Conservation (phyloP, 2,888 invertebrate species). For the Meghimatium bilineatum region DNA sequence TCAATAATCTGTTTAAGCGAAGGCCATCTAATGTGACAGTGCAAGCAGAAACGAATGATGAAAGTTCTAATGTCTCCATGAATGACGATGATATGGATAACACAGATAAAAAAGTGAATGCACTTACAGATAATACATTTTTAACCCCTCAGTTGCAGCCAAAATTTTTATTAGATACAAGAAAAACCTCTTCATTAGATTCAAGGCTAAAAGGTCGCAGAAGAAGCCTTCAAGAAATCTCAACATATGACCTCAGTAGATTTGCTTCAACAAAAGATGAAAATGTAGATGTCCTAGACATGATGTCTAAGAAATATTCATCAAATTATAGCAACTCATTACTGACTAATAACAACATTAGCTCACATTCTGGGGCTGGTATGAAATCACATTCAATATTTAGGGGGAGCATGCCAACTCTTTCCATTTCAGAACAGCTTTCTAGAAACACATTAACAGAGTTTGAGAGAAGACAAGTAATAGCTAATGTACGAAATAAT, state of each 20-base stretch:
- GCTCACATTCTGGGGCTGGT: background rate
- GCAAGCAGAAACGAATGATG: background rate
- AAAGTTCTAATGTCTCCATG: background rate
- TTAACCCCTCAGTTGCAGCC: background rate
- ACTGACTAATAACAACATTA: background rate
- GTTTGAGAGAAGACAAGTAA: background rate
- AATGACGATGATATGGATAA: background rate
- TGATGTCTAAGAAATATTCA: constrained; percentile 8
- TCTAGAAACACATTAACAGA: background rate
- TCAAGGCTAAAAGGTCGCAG: background rate
- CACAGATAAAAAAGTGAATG: background rate
- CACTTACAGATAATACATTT: background rate
- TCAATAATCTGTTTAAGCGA: background rate
- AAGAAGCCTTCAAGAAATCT: constrained; percentile 5
- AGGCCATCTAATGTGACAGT: background rate
- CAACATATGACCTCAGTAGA: background rate
- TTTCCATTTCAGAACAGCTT: background rate
- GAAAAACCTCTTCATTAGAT: background rate
- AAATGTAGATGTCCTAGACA: constrained; percentile 5
- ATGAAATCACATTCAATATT: too few relatives aligned
- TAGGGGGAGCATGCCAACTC: background rate
- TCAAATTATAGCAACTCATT: background rate
- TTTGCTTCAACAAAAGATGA: background rate
- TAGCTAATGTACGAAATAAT: background rate
- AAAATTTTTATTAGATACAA: background rate